These are phyloP conservation scores for Reinhardtius hippoglossoides DNA, from an alignment of 2,113 vertebrate genomes.

Conservation along the genomic window DNA sequence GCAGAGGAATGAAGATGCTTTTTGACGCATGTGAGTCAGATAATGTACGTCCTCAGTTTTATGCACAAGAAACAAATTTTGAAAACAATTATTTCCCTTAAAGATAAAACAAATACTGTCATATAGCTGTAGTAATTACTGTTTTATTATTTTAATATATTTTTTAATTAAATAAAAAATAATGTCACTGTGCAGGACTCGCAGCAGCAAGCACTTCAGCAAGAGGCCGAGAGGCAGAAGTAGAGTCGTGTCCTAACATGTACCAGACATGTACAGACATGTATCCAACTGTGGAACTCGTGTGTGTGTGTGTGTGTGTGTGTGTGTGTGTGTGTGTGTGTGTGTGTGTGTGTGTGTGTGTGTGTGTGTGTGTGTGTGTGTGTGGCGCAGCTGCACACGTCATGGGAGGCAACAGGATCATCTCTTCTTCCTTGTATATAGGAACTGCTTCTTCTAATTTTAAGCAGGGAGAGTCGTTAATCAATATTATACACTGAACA, in stretches of 20 bases:
- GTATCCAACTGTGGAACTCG: constrained; percentile 3
- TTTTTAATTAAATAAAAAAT: neutral
- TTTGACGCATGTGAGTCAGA: no score
- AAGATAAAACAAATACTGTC: neutral
- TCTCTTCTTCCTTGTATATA: neutral
- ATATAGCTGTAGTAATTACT: no score
- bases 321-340: no score
- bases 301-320: no score
- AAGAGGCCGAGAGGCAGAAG: neutral
- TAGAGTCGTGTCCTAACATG: constrained; percentile 44
- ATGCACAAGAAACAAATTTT: no score
- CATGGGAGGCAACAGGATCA: neutral
- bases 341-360: no score
- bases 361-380: no score
- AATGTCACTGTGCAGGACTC: neutral
- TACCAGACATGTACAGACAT: constrained; percentile 8
- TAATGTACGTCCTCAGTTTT: no score
- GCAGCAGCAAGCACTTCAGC: neutral
- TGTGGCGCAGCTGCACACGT: neutral
- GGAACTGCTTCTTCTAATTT: neutral
- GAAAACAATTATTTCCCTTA: no score
- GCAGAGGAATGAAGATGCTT: no score
- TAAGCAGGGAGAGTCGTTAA: neutral
- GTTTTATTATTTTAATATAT: no score
- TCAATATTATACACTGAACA: neutral